Evolutionary conservation across 2,113 vertebrate species (phyloP), one percentile per base, ranked within the genome.

Genomic region (Solea senegalensis): DNA sequence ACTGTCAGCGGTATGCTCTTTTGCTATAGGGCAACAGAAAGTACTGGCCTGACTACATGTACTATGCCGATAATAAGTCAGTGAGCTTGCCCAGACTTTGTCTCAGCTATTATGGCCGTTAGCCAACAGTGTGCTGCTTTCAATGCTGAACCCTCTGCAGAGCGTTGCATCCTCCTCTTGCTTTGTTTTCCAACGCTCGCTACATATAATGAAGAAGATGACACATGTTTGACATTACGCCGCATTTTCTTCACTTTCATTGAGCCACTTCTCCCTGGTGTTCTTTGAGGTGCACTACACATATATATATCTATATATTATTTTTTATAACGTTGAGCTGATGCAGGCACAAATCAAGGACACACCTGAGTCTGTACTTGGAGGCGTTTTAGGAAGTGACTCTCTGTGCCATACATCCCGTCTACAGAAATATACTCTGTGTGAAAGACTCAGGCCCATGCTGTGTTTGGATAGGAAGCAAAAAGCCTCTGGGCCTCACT

Each of bases 401-500:
- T 52, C 64, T 66, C 14, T 66, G 12, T 2, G 5, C 16, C 80
- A 55, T 45, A 76, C 78, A 70, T 82, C 82, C 74, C 70, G 71
- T 72, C 54, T 7, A 39, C 65, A 73, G 55, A 76, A 76, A 74
- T 59, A 69, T 68, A 76, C 58, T 65, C 50, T 66, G 71, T 82
- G 62, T 43, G 12, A 15, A 58, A 21, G 65, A 77, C 10, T 51
- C 21, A 12, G 39, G 16, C 52, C 40, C 50, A 7, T 55, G 61
- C 52, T 7, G 16, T 81, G 80, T 90, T 90, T 89, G 76, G 59
- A 78, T 80, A 73, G 74, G 75, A 52, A 62, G 45, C 56, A 82
- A 77, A 65, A 70, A 80, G 39, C 73, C 26, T 46, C 59, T n/a
- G 11, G 62, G 59, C 82, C 61, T 81, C 61, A 45, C 55, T 73